Base-by-base conservation (phyloP, 2,888 invertebrate species). In the Netelia melanura region DNA sequence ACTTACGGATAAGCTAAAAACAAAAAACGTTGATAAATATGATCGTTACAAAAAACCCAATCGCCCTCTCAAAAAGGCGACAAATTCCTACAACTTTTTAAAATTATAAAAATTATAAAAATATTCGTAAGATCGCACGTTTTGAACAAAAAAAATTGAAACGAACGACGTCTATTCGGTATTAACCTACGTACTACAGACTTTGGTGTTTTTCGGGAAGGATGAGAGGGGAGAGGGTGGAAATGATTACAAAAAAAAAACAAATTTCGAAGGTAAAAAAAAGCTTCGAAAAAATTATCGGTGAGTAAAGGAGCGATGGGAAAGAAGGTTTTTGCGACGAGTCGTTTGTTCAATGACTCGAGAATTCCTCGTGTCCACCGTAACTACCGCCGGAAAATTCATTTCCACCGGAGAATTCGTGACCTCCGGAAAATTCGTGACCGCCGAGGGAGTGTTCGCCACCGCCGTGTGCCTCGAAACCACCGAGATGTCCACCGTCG, bases 351-450 rank as follows among this genome's bases (percentile, higher is more conserved):
- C 56, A 44, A 62, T 84, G 75, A 70, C 44, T 65, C 10, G 25
- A 78, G 62, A 70, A 80, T 70, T 89, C 90, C 72, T 88, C 88
- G 62, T 89, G 89, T 38, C 87, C 88, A 21, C 80, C 81, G 8
- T 82, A 83, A 30, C 86, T 80, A 6, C 86, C 89, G n/a, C 86
- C 89, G 23, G 89, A 88, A 43, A 87, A 86, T 48, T 87, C 58
- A 43, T 38, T 64, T 30, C 43, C 67, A n/a, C 61, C 48, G 52
- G 56, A 52, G 14, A 71, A 56, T 48, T 68, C 56, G n/a, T 62
- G 64, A 67, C 11, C 43, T 43, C 10, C 71, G 38, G 17, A 14
- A n/a, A 70, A 70, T 30, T 70, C 61, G 14, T 80, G 56, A 43
- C 84, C 84, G 9, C 75, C 72, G 14, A 65, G 48, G 5, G 56